These are phyloP conservation scores for Parazoanthus swiftii DNA, from an alignment of 92 coral and sea anemone genomes.

Conservation along the genomic window DNA sequence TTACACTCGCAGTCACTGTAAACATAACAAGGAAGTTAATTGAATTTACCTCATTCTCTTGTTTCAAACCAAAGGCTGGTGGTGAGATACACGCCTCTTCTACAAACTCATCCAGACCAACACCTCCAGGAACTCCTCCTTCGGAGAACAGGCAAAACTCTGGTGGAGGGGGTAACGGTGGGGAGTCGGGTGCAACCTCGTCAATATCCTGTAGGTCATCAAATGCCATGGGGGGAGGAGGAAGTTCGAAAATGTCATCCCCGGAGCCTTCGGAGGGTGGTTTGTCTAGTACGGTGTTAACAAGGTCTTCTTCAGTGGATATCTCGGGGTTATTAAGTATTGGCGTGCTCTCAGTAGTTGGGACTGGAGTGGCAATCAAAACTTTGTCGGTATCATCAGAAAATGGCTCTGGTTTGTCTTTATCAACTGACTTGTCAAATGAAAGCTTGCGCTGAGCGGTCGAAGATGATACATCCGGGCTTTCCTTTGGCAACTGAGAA, in stretches of 20 bases:
- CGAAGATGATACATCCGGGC: neutral
- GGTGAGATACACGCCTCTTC: conserved; percentile 19
- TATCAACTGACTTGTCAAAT: neutral
- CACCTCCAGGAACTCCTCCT: neutral
- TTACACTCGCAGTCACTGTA: no score
- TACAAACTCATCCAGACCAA: neutral
- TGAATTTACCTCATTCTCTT: conserved; percentile 33
- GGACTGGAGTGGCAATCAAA: conserved; percentile 14
- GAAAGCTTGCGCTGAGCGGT: conserved; percentile 6
- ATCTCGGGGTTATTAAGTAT: neutral
- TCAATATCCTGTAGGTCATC: conserved; percentile 32
- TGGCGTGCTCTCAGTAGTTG: neutral
- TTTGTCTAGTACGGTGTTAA: neutral
- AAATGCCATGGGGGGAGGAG: conserved; percentile 77
- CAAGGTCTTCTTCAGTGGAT: neutral
- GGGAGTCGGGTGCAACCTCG: conserved; percentile 62
- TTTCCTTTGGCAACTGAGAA: conserved; percentile 6
- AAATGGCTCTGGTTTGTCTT: neutral
- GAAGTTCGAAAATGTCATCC: conserved; percentile 37
- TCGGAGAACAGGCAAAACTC: conserved; percentile 53
- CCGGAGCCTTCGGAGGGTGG: conserved; percentile 1
- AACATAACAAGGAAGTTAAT: no score
- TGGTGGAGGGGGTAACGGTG: conserved; percentile 85
- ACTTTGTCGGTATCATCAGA: neutral
- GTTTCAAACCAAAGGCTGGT: conserved; percentile 23